These are phyloP conservation scores for Neosilurus mollespiculum DNA, from an alignment of 2,797 vertebrate genomes.

Conservation along the genomic window DNA sequence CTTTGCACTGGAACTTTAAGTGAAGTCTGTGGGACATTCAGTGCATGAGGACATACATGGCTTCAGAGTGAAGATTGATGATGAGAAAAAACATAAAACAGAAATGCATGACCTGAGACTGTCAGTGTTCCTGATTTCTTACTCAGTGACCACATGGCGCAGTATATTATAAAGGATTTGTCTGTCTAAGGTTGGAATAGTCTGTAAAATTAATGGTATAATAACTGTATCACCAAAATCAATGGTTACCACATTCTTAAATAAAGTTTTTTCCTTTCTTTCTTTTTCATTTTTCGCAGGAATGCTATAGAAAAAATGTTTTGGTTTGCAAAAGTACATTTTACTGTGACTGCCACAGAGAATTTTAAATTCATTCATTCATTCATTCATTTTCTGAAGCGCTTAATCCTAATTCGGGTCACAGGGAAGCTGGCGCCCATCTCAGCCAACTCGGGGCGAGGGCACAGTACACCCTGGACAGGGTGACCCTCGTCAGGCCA, in stretches of 20 bases:
- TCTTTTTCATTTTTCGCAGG: background rate
- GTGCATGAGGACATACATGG: conserved; percentile 2
- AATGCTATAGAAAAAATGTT: background rate
- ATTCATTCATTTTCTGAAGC: too few species aligned
- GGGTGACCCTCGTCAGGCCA: too few species aligned
- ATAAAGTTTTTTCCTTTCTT: background rate
- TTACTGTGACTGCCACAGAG: background rate
- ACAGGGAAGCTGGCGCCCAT: too few species aligned
- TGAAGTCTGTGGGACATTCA: conserved; percentile 20
- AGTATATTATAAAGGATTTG: conserved; percentile 30
- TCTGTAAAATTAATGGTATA: conserved; percentile 11
- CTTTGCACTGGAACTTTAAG: conserved; percentile 30
- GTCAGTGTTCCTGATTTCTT: conserved; percentile 37
- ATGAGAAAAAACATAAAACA: conserved; percentile 20
- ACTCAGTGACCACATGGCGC: conserved; percentile 22
- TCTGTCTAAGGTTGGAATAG: conserved; percentile 14
- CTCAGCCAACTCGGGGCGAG: too few species aligned
- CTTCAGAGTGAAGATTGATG: conserved; percentile 20
- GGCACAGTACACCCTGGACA: too few species aligned
- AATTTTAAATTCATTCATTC: background rate
- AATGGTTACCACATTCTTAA: conserved; percentile 8
- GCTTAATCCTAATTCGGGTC: too few species aligned
- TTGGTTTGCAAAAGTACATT: conserved; percentile 3
- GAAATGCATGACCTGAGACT: conserved; percentile 30
- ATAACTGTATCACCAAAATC: conserved; percentile 18